Evolutionary conservation across 1,140 invertebrate genomes (phyloP), one percentile per base, ranked within the genome.

Genomic region (Drosophila teissieri): DNA sequence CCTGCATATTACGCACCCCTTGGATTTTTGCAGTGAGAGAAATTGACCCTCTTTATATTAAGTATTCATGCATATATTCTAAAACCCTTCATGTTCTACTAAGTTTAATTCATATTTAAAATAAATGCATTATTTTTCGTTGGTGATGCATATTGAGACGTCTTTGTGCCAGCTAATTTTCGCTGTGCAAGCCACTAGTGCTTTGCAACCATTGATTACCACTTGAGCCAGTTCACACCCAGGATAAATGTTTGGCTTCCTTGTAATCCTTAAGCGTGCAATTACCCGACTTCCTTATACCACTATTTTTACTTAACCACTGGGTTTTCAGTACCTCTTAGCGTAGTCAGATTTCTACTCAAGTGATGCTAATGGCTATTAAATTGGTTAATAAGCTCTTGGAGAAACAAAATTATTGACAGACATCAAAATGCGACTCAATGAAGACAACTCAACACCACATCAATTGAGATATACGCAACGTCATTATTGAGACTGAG

Each of bases 231-330:
- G 67, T 69, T 82, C 83, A 73, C 78, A 86, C 78, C 83, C 83
- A 70, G 40, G 34, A 53, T 75, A 82, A 88, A 73, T 69, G 62
- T 14, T 62, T 53, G 44, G 22, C 56, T 57, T 67, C 52, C 46
- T 55, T 68, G 42, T 79, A 72, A 81, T 86, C 78, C 78, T 54
- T 78, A 42, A 67, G 39, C 37, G 44, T 78, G 64, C 61, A 75
- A 86, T 76, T 78, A 24, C 27, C 63, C 45, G 15, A 40, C 15
- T 36, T 42, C 4, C 14, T 14, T 61, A 48, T 24, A 19, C 24
- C 57, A 63, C 34, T 22, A 36, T 48, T 34, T 34, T 24, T 27
- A 37, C 60, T 22, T 57, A 49, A 49, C 46, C 36, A 37, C 17
- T 62, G 45, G 24, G 34, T 31, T 17, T 67, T 57, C 45, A 68